phyloP scores from a whole-genome alignment of 2,797 vertebrate species.

The Platalea minor region DNA sequence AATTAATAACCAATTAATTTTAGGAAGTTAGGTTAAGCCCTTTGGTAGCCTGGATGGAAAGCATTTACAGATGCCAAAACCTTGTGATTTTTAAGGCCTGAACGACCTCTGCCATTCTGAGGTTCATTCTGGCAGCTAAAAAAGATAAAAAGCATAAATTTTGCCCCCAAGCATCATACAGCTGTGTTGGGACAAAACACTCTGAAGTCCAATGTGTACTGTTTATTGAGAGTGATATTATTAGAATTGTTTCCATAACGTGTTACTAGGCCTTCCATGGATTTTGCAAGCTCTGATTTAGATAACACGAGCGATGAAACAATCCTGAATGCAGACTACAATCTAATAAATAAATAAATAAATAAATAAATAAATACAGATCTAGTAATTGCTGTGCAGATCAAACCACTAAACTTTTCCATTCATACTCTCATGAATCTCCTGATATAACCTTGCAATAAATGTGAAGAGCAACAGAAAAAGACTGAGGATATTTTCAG shows the following conservation, averaged over 20 bases:
- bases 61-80: background rate
- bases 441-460: background rate
- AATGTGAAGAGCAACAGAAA: background rate
- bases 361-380: background rate
- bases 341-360: background rate
- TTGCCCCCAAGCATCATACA: background rate
- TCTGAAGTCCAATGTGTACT: background rate
- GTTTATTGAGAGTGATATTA: background rate
- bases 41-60: background rate
- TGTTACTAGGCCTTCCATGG: background rate
- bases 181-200: background rate
- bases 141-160: background rate
- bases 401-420: background rate
- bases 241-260: background rate
- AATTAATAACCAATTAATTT: background rate
- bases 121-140: background rate
- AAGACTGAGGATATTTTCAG: background rate
- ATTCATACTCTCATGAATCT: background rate
- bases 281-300: background rate
- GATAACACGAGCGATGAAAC: background rate
- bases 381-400: background rate
- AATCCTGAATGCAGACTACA: background rate
- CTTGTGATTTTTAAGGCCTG: background rate
- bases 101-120: background rate
- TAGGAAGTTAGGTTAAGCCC: fast-evolving